Evolutionary conservation across 2,888 invertebrate species (phyloP), one percentile per base, ranked within the genome.

Genomic region (Yponomeuta malinellus): DNA sequence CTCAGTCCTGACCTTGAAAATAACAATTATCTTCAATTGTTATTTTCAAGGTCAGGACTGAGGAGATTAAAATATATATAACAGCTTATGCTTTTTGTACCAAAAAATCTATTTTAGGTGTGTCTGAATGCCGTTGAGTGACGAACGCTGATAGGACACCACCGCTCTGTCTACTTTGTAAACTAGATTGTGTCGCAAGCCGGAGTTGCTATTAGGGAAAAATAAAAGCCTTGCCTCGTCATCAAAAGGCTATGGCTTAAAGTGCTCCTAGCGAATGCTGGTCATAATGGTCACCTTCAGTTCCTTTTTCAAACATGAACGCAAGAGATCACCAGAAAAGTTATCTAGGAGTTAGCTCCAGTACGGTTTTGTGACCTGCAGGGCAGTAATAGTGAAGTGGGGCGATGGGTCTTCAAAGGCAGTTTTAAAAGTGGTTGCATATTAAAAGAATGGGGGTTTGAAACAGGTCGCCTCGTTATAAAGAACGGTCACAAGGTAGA

Each of bases 221-320:
- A 77, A 81, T 81, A 81, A 83, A 83, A 81, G 81, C 77, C 74
- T 78, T 78, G 80, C 78, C 78, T 68, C 68, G 68, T 52, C 52
- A 68, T 68, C 68, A 68, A 68, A 68, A 68, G 68, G 23, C 48
- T 68, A 33, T 23, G 23, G 68, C 29, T 68, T 10, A 43, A 67
- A 67, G 66, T 59, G 52, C 52, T 59, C 15, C 52, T 5, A 59
- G 15, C 52, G 52, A 59, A 59, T 15, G 15, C 52, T 59, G 52
- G 0, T 5, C 52, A 4, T 15, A 59, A 15, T 59, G 12, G 52
- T 15, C 43, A 59, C 52, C 52, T 5, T 59, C 52, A 59, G 12
- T 4, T 12, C 15, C 1, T 59, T 59, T 59, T 15, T 59, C 52
- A 59, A 15, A 59, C 52, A 15, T 59, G 43, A 43, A 43, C 2